A percentile compares a stretch with the other conserved stretches of the same genome.
phyloP scores from a whole-genome alignment of 1,140 invertebrate genomes.

The Ooceraea biroi region DNA sequence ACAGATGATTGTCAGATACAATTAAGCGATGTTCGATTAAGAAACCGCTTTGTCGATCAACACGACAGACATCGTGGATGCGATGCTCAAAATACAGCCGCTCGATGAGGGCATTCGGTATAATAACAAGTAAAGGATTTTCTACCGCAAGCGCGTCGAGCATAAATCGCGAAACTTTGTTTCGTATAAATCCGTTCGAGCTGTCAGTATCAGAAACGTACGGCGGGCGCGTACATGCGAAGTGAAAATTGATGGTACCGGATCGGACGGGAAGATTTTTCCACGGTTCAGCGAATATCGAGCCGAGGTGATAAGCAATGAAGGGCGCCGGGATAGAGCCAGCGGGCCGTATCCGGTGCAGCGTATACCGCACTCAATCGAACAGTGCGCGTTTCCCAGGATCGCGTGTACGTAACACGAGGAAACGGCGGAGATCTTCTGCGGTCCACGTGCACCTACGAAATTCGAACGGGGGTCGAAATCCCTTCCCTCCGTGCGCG shows the following conservation, averaged over 20 bases:
- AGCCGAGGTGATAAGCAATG: constrained; percentile 74
- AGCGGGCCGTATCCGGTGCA: constrained; percentile 41
- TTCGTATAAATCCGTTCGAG: constrained; percentile 54
- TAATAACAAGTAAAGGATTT: constrained; percentile 26
- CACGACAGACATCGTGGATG: neutral
- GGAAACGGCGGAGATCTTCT: constrained; percentile 18
- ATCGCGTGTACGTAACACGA: constrained; percentile 48
- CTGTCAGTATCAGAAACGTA: constrained; percentile 62
- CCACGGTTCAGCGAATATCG: constrained; percentile 70
- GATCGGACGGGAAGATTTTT: constrained; percentile 74
- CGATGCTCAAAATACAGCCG: constrained; percentile 8
- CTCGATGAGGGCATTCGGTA: constrained; percentile 2
- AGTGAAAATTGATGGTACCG: constrained; percentile 73
- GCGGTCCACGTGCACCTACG: constrained; percentile 36
- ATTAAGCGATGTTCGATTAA: neutral
- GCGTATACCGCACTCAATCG: constrained; percentile 63
- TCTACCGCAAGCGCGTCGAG: constrained; percentile 9
- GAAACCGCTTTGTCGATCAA: neutral
- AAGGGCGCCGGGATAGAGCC: constrained; percentile 62
- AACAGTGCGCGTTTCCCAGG: constrained; percentile 61
- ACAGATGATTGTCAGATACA: neutral
- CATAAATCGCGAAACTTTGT: constrained; percentile 59
- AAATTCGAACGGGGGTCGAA: constrained; percentile 30
- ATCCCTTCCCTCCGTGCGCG: neutral
- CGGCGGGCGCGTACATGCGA: constrained; percentile 34